Conservation (phyloP, 2,797 vertebrate genomes). For the Rhodeus uyekii region DNA sequence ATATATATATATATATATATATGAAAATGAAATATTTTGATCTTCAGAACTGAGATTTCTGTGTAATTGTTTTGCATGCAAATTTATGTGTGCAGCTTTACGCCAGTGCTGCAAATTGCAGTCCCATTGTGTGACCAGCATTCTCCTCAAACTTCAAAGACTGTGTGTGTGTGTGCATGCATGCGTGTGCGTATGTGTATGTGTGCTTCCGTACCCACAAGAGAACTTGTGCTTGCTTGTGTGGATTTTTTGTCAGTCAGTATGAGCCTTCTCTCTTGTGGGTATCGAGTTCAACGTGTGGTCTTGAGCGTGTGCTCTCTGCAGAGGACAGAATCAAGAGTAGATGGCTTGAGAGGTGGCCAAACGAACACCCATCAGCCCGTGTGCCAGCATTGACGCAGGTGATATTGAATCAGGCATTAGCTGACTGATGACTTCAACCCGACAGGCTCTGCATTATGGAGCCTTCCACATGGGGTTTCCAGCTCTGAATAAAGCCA, state of each 20-base stretch:
- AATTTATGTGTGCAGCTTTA: not conserved
- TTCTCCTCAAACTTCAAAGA: not conserved
- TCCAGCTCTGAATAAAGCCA: constrained; percentile 33
- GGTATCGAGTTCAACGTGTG: not conserved
- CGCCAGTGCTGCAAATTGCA: not conserved
- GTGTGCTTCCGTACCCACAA: not conserved
- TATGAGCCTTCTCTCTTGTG: constrained; percentile 10
- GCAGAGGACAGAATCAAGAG: constrained; percentile 58
- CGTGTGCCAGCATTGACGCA: constrained; percentile 43
- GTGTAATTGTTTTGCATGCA: not conserved
- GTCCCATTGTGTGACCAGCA: not conserved
- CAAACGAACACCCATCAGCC: constrained; percentile 56
- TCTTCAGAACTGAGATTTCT: not conserved
- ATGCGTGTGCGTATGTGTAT: not conserved
- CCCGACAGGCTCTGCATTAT: constrained; percentile 25
- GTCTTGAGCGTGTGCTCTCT: constrained; percentile 60
- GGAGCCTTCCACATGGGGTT: constrained; percentile 40
- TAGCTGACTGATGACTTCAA: constrained; percentile 48
- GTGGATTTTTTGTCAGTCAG: not conserved
- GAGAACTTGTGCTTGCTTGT: not conserved
- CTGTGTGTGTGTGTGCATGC: not conserved
- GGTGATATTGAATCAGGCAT: constrained; percentile 58
- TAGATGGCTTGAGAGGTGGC: constrained; percentile 51
- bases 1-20: too few species aligned
- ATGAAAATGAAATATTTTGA: not conserved